Evolutionary conservation across 2,113 vertebrate species (phyloP).

Genomic region (Macrotis lagotis): DNA sequence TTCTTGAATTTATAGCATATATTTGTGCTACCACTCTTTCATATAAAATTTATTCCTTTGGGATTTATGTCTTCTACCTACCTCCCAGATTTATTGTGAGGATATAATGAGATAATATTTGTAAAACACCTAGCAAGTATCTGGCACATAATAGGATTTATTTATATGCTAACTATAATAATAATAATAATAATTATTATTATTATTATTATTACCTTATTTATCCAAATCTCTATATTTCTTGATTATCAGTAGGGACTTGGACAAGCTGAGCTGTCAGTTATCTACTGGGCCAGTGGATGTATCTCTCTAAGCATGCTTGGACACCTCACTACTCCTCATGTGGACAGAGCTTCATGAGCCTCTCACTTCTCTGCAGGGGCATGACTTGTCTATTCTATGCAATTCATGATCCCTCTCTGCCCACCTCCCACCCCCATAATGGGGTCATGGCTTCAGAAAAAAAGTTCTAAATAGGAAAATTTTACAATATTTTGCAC

Average conservation of each 20-base stretch:
- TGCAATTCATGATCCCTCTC: background rate
- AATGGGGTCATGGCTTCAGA: background rate
- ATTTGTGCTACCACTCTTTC: constrained; percentile 30
- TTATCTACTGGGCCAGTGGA: background rate
- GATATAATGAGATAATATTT: background rate
- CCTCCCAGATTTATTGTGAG: background rate
- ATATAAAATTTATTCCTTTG: constrained; percentile 29
- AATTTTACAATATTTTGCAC: no score
- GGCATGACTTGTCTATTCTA: background rate
- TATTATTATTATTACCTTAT: background rate
- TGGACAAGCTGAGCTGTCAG: background rate
- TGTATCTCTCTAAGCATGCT: background rate
- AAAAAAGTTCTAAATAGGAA: no score
- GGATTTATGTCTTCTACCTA: background rate
- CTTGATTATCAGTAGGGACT: background rate
- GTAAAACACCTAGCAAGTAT: background rate
- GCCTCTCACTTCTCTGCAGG: background rate
- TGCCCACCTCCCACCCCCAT: no score
- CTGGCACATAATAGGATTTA: background rate
- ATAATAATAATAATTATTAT: no score
- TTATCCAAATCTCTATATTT: background rate
- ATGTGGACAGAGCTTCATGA: background rate
- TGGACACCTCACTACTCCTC: background rate
- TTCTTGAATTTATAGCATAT: constrained; percentile 34
- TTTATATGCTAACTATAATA: background rate